Percentiles rank a stretch among this genome's conserved stretches.
Conservation (phyloP, 2,888 invertebrate species). For the Didymodactylos carnosus region DNA sequence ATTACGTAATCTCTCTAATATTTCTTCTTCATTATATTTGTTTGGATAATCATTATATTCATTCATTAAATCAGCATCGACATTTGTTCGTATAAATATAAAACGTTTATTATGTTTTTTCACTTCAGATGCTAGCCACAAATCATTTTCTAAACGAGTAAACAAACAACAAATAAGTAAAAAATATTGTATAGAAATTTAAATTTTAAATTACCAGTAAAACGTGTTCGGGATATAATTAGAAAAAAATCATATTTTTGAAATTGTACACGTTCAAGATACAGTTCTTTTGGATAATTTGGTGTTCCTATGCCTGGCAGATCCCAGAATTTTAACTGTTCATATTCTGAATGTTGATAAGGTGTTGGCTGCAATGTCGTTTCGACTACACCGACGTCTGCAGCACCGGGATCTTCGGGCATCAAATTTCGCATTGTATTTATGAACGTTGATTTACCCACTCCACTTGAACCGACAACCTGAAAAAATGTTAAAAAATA, state of each 20-base stretch:
- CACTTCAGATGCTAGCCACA: constrained; percentile 14
- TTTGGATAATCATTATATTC: too few species aligned
- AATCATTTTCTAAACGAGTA: constrained; percentile 12
- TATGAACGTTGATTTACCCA: constrained; percentile 18
- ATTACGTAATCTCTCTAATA: too few species aligned
- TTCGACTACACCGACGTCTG: constrained; percentile 15
- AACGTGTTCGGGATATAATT: constrained; percentile 15
- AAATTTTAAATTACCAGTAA: constrained; percentile 12
- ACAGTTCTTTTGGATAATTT: constrained; percentile 10
- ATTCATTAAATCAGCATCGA: too few species aligned
- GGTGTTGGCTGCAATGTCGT: constrained; percentile 17
- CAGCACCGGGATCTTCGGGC: constrained; percentile 16
- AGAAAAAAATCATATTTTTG: constrained; percentile 16
- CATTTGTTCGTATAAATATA: constrained; percentile 12
- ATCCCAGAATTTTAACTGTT: constrained; percentile 14
- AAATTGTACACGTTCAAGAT: constrained; percentile 15
- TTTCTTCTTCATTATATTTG: too few species aligned
- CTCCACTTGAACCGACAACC: not conserved
- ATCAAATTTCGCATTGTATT: constrained; percentile 16
- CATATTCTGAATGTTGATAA: constrained; percentile 16
- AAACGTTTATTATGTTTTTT: not conserved
- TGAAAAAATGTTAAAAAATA: too few species aligned
- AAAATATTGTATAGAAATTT: not conserved
- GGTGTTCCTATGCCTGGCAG: constrained; percentile 16
- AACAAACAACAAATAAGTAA: too few species aligned